phyloP scores from a whole-genome alignment of 2,113 vertebrate genomes.

The Dryoscopus gambensis region DNA sequence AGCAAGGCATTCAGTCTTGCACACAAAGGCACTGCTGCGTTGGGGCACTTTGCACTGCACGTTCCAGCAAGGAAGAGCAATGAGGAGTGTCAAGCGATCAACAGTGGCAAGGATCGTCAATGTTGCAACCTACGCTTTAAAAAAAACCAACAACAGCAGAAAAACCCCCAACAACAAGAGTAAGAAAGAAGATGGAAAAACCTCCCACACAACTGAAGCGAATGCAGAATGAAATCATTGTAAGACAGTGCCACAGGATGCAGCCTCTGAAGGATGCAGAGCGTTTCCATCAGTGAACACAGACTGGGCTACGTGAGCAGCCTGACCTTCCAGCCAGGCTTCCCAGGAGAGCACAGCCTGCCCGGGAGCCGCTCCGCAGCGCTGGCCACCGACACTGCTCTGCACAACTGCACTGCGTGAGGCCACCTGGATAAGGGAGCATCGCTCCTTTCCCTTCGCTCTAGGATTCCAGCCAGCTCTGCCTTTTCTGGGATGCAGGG shows the following conservation, averaged over 20 bases:
- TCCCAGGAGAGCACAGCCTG: neutral
- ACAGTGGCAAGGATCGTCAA: neutral
- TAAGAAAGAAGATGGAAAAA: neutral
- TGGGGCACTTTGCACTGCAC: neutral
- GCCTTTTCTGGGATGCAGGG: neutral
- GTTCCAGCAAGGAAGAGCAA: neutral
- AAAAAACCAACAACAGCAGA: too few relatives aligned
- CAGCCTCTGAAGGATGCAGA: neutral
- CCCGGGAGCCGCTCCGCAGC: neutral
- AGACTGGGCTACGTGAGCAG: neutral
- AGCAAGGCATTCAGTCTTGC: neutral
- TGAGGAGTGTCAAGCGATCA: neutral
- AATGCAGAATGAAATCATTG: slow-evolving; percentile 39
- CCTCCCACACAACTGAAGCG: neutral
- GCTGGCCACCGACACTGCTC: neutral
- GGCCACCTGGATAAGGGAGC: neutral
- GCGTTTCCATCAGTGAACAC: neutral
- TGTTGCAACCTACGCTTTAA: neutral
- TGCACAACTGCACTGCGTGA: neutral
- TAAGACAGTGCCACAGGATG: neutral
- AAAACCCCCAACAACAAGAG: neutral
- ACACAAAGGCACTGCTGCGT: slow-evolving; percentile 38
- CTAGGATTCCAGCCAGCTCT: neutral
- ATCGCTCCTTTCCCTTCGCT: neutral
- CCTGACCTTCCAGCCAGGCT: neutral